A percentile compares a stretch with the other conserved stretches of the same genome.
These are phyloP conservation scores for Danionella dracula DNA, from an alignment of 2,797 vertebrate species.

Conservation along the genomic window DNA sequence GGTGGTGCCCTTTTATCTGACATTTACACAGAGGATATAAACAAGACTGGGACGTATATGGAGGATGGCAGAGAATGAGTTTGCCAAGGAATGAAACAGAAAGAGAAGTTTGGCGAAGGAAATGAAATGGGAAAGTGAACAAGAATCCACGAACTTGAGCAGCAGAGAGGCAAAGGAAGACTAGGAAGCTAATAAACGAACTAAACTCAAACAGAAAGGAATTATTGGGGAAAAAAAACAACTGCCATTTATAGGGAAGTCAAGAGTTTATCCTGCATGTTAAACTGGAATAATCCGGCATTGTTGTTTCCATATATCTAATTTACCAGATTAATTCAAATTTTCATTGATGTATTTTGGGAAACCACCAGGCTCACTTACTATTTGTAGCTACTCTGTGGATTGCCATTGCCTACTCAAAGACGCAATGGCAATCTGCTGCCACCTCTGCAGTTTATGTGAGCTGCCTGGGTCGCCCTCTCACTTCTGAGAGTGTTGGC, in stretches of 20 bases:
- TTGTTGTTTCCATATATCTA: slow-evolving; percentile 29
- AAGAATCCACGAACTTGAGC: neutral
- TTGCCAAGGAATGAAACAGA: slow-evolving; percentile 25
- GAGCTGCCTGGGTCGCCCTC: slow-evolving; percentile 18
- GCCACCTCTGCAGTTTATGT: slow-evolving; percentile 36
- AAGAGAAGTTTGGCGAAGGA: neutral
- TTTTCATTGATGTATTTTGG: slow-evolving; percentile 32
- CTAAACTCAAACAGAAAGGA: slow-evolving; percentile 5
- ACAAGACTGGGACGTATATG: slow-evolving; percentile 21
- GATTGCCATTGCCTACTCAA: slow-evolving; percentile 15
- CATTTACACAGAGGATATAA: slow-evolving; percentile 48
- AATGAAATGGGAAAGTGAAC: slow-evolving; percentile 1
- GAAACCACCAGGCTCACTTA: slow-evolving; percentile 7
- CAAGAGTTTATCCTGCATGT: neutral
- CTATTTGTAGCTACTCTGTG: slow-evolving; percentile 34
- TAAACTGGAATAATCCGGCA: too few relatives aligned
- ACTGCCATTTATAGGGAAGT: neutral
- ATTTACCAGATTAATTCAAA: slow-evolving; percentile 30
- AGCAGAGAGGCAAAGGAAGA: neutral
- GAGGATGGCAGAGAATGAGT: slow-evolving; percentile 12
- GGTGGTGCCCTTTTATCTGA: slow-evolving; percentile 47
- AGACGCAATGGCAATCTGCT: slow-evolving; percentile 17
- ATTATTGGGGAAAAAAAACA: neutral
- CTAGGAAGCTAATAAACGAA: too few relatives aligned
- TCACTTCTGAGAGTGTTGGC: slow-evolving; percentile 22